These are phyloP conservation scores for Hymenochirus boettgeri DNA, from an alignment of 2,113 vertebrate genomes.

Conservation along the genomic window DNA sequence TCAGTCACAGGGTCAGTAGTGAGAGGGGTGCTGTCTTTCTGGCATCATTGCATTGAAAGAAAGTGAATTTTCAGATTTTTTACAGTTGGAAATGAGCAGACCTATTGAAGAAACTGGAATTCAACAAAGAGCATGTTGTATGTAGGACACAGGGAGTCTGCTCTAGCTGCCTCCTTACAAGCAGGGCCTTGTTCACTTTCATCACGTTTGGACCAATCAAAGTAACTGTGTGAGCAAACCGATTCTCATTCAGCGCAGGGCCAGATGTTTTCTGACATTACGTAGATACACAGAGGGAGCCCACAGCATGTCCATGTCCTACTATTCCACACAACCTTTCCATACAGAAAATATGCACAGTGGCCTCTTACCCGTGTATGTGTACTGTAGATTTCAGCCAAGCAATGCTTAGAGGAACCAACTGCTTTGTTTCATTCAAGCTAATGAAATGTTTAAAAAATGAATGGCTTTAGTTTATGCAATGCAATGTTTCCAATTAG, in stretches of 20 bases:
- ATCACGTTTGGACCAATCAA: not conserved
- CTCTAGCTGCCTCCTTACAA: conserved; percentile 8
- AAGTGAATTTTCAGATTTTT: conserved; percentile 7
- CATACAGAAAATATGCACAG: no score
- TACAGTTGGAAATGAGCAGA: conserved; percentile 3
- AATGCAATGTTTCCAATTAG: no score
- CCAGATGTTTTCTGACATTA: conserved; percentile 27
- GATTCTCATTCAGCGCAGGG: conserved; percentile 4
- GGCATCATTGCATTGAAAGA: not conserved
- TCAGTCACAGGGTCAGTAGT: not conserved
- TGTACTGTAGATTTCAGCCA: no score
- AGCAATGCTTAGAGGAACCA: no score
- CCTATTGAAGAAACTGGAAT: not conserved
- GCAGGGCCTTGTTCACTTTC: conserved; percentile 26
- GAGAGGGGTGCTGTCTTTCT: not conserved
- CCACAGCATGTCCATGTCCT: not conserved
- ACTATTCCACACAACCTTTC: no score
- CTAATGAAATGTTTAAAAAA: no score
- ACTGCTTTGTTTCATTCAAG: no score
- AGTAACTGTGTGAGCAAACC: not conserved
- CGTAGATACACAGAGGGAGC: not conserved
- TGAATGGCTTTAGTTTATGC: no score
- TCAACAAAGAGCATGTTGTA: conserved; percentile 30
- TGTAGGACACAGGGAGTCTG: conserved; percentile 18
- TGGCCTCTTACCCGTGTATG: no score